phyloP scores from a whole-genome alignment of 2,888 invertebrate genomes.

The Pecten maximus region DNA sequence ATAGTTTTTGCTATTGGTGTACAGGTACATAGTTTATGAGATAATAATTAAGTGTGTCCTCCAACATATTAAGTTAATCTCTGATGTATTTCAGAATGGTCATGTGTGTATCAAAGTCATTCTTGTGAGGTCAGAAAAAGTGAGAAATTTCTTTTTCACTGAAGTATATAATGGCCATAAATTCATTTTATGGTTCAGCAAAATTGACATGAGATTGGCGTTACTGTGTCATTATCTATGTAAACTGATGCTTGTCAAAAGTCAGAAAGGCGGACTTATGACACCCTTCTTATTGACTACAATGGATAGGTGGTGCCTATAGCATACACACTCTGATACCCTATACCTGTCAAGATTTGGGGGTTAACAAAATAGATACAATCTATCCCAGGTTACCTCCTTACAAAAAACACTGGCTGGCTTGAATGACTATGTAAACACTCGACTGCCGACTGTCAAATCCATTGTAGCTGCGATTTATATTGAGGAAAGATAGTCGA shows the following conservation, averaged over 20 bases:
- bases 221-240: conserved; percentile 30
- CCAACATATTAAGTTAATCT: neutral
- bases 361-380: conserved; percentile 31
- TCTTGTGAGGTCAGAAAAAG: conserved; percentile 33
- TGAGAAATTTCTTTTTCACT: conserved; percentile 24
- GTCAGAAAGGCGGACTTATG: conserved; percentile 35
- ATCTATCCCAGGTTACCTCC: conserved; percentile 5
- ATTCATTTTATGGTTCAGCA: conserved; percentile 41
- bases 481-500: neutral
- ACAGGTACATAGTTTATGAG: conserved; percentile 5
- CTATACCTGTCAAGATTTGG: conserved; percentile 36
- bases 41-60: neutral
- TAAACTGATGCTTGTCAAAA: conserved; percentile 27
- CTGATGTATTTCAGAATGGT: neutral
- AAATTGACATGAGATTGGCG: neutral
- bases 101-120: neutral
- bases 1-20: neutral
- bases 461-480: conserved; percentile 15
- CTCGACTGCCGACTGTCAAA: conserved; percentile 21
- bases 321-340: neutral
- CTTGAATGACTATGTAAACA: conserved; percentile 33
- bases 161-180: conserved; percentile 38
- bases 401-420: conserved; percentile 30
- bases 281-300: conserved; percentile 6
- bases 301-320: conserved; percentile 35